Evolutionary conservation across 2,888 invertebrate species (phyloP), one percentile per base, ranked within the genome.

Genomic region (Apotomis capreana): DNA sequence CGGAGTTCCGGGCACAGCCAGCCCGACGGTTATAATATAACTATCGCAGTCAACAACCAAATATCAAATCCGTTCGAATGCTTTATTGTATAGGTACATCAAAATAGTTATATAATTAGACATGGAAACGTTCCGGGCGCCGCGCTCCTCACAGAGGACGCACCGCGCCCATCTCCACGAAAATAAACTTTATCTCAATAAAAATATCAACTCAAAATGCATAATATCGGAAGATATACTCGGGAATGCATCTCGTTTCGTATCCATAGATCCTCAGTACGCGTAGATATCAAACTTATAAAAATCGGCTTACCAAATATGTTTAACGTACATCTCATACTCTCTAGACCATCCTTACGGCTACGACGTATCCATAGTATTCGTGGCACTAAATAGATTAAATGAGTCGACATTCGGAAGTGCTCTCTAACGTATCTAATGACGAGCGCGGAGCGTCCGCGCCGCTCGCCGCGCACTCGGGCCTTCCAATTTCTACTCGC

Each of bases 161-260:
- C 59, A 68, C 73, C 70, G 67, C 68, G 75, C 82, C 84, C 68
- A 76, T 82, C 84, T 86, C 86, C 87, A 84, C 82, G 79, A 84
- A 85, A 87, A 86, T 83, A 77, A 81, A 80, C 61, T 62, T 44
- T 58, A 69, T 81, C 77, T 74, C 75, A 82, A 80, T 79, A 80
- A 84, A 84, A 78, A 85, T 81, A 61, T 61, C 69, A 76, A 69
- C 74, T 74, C 58, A 77, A 82, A 87, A 87, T 87, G 88, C 89
- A 83, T 80, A 84, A 84, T 79, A 84, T 79, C 87, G 89, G 89
- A 91, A 89, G 86, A 86, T 84, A 83, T 82, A 84, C 79, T 84
- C 81, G 82, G 91, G 91, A 92, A 92, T 92, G 91, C 91, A 88
- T 88, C 83, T 83, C 80, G 81, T 83, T 78, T 78, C 79, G 83